A percentile compares a stretch with the other conserved stretches of the same genome.
Conservation (phyloP, 1,140 invertebrate genomes). For the Drosophila kanapiae region DNA sequence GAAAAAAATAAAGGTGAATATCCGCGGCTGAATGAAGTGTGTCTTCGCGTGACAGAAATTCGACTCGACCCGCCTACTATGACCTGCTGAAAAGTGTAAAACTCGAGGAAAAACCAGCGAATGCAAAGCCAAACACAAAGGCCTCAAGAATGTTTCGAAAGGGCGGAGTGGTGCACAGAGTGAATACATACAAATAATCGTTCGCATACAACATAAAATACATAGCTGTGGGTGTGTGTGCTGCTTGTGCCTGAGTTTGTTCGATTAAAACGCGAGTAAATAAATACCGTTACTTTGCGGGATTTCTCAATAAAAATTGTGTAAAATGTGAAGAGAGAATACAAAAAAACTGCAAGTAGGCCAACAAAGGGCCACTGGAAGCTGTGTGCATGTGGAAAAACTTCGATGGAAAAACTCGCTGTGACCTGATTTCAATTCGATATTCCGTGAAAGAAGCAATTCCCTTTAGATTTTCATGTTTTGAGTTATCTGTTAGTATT, state of each 20-base stretch:
- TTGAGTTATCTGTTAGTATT: conserved; percentile 39
- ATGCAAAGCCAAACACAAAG: conserved; percentile 16
- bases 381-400: conserved; percentile 20
- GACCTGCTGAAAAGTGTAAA: conserved; percentile 1
- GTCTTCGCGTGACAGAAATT: conserved; percentile 28
- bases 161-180: conserved; percentile 27
- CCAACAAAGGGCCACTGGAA: conserved; percentile 35
- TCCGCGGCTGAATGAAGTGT: conserved; percentile 19
- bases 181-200: conserved; percentile 34
- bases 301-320: conserved; percentile 6
- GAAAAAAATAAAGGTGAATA: conserved; percentile 25
- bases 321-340: background rate
- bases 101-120: conserved; percentile 9
- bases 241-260: conserved; percentile 1
- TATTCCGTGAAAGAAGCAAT: background rate
- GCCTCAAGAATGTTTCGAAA: conserved; percentile 30
- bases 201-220: conserved; percentile 11
- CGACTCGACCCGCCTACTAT: conserved; percentile 21
- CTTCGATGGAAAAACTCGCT: conserved; percentile 5
- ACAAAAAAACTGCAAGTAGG: conserved; percentile 37
- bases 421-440: conserved; percentile 22
- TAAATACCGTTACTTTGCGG: conserved; percentile 18
- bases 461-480: conserved; percentile 11
- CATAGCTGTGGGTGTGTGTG: conserved; percentile 1
- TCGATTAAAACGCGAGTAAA: conserved; percentile 11